Base-by-base conservation (phyloP, 64 coral and sea anemone genomes). In the Anthopleura sola region DNA sequence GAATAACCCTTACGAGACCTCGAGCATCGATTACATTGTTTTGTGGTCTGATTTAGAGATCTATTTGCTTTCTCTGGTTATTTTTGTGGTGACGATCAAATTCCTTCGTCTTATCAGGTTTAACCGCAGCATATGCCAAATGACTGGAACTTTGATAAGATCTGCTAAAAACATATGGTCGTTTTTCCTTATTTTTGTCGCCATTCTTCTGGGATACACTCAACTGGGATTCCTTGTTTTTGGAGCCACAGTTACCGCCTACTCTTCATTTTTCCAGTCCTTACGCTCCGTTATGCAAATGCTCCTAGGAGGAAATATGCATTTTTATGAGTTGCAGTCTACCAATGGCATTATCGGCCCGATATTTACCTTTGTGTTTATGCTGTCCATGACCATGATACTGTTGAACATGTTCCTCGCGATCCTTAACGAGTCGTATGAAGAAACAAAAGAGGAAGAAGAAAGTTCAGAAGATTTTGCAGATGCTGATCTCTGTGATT, bases 381-480 rank as follows among this genome's bases (percentile, higher is more conserved):
- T 87, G 78, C 60, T 80, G 3, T 87, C 85, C 26, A 92, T 92
- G 90, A 53, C 80, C 6, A 87, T 87, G 90, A 75, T 92, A 81
- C 90, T 92, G 16, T 82, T 92, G 11, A 92, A 87, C 66, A 92
- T 92, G 90, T 92, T 92, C 32, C 68, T 92, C 3, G 90, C 90
- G 6, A 92, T 92, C 38, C 81, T 92, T 14, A 92, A 92, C 75
- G 90, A 92, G 21, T 92, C 48, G 38, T 92, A 92, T 44, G 57
- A 87, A 38, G 90, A 92, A 40, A 85, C 85, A 26, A 91, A 60
- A 29, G 85, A 91, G 12, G 26, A 84, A 20, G 84, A 91, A 20
- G 84, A 91, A 32, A 60, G 33, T 19, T 64, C 29, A 38, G 89
- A 91, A 36, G 60, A 60, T 32, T 91, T 91, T 74, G 89, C 83